Evolutionary conservation across 1,140 invertebrate species (phyloP).

Genomic region (Tachypleus tridentatus): DNA sequence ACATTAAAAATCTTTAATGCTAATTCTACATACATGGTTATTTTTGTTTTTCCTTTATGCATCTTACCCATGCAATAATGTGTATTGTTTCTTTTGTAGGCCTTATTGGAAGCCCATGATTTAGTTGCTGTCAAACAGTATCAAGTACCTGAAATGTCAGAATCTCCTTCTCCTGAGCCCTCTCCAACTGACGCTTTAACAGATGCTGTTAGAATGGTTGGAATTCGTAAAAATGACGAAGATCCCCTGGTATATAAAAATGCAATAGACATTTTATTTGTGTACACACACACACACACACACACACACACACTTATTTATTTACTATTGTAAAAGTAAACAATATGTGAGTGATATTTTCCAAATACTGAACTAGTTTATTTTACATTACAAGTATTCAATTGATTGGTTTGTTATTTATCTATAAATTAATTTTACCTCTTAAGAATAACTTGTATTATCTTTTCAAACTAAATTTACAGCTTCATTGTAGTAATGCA

Average conservation of each 20-base stretch:
- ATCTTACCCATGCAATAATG: too few species aligned
- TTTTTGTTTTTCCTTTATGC: too few species aligned
- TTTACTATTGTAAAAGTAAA: too few species aligned
- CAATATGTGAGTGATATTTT: too few species aligned
- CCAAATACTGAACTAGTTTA: too few species aligned
- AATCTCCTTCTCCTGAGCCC: conserved; percentile 1
- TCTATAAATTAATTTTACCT: conserved; percentile 1
- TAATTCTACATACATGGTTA: too few species aligned
- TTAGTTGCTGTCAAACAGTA: conserved; percentile 43
- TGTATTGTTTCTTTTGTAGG: conserved; percentile 28
- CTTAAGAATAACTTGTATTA: background rate
- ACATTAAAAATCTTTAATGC: conserved; percentile 1
- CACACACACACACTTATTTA: too few species aligned
- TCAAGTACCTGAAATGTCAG: conserved; percentile 28
- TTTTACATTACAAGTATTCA: too few species aligned
- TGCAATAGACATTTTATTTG: background rate
- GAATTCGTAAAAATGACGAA: conserved; percentile 69
- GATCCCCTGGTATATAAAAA: conserved; percentile 62
- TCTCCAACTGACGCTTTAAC: conserved; percentile 19
- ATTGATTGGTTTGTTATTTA: too few species aligned
- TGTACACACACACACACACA: background rate
- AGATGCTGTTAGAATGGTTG: conserved; percentile 70
- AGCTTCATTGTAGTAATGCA: too few species aligned
- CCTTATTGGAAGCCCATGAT: conserved; percentile 56
- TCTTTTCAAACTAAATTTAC: too few species aligned